Evolutionary conservation across 1,140 invertebrate species (phyloP), one percentile per base, ranked within the genome.

Genomic region (Drosophila takahashii): DNA sequence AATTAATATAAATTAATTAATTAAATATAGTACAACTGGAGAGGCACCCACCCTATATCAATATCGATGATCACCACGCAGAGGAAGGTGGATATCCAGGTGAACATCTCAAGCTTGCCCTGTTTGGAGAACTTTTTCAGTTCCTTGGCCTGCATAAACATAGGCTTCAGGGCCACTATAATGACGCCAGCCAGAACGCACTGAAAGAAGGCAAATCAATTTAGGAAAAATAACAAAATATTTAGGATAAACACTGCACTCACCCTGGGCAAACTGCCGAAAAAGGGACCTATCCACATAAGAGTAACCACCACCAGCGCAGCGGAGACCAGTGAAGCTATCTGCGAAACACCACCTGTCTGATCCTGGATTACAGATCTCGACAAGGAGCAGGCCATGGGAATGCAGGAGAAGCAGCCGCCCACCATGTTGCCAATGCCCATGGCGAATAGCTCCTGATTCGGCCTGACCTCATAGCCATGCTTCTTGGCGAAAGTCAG

Each of bases 401-500:
- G 97, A 84, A 97, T 95, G 81, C 97, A 97, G 6, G 95, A 95
- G 92, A 98, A 98, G 80, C 97, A 97, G 1, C 96, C 96, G 0
- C 95, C 96, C 36, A 97, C 93, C 36, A 97, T 92, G 84, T 98
- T 98, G 57, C 96, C 95, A 0, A 95, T 75, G 27, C 97, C 96
- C 93, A 95, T 92, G 4, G 96, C 96, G 45, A 97, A 92, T 0
- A 97, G 91, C 92, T 98, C 98, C 92, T 99, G 98, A 93, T 98
- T 99, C 0, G 97, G 93, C 74, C 97, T 95, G 1, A 99, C 94
- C 74, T 97, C 95, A 87, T 99, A 99, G 72, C 96, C 95, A 59
- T 96, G 93, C 92, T 98, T 98, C 75, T 95, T 94, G 1, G 98
- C 97, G 92, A 98, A 97, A 48, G 98, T 97, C 62, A 98, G 94